phyloP scores from a whole-genome alignment of 1,140 invertebrate genomes.

The Batillaria attramentaria region DNA sequence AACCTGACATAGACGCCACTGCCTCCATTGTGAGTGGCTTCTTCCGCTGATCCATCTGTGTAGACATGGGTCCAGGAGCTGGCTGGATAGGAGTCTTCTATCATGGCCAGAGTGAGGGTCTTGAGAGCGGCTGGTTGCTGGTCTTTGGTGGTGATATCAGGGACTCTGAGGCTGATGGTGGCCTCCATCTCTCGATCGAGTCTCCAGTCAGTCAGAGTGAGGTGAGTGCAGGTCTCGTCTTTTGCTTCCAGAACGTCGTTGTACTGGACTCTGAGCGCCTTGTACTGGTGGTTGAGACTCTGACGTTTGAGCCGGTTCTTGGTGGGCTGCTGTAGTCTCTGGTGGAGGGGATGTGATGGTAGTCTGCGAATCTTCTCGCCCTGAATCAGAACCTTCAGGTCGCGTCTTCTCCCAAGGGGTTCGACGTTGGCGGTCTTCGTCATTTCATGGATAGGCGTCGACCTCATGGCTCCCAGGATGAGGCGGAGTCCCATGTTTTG shows the following conservation, averaged over 20 bases:
- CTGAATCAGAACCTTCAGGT: slow-evolving; percentile 12
- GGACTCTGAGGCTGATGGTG: slow-evolving; percentile 12
- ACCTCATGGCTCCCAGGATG: slow-evolving; percentile 25
- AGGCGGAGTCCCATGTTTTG: slow-evolving; percentile 21
- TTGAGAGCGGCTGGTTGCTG: slow-evolving; percentile 5
- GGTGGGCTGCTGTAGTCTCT: slow-evolving; percentile 16
- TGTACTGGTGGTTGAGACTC: slow-evolving; percentile 25
- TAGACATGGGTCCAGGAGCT: slow-evolving; percentile 21
- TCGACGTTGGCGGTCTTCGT: neutral
- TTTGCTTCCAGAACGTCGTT: neutral
- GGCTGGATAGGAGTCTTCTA: neutral
- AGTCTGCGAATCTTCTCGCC: slow-evolving; percentile 13
- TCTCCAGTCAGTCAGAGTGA: neutral
- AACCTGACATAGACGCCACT: slow-evolving; percentile 1
- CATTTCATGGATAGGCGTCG: slow-evolving; percentile 8
- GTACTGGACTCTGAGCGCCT: slow-evolving; percentile 24
- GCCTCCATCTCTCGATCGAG: slow-evolving; percentile 5
- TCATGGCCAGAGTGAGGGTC: slow-evolving; percentile 23
- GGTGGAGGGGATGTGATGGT: slow-evolving; percentile 28
- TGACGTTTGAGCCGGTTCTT: slow-evolving; percentile 34
- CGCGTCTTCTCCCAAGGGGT: slow-evolving; percentile 19
- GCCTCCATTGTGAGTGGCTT: neutral
- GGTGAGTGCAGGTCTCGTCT: neutral
- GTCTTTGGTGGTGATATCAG: slow-evolving; percentile 10
- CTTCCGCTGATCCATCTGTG: slow-evolving; percentile 21